Base-by-base conservation (phyloP, 1,140 invertebrate species). In the Cotesia glomerata region DNA sequence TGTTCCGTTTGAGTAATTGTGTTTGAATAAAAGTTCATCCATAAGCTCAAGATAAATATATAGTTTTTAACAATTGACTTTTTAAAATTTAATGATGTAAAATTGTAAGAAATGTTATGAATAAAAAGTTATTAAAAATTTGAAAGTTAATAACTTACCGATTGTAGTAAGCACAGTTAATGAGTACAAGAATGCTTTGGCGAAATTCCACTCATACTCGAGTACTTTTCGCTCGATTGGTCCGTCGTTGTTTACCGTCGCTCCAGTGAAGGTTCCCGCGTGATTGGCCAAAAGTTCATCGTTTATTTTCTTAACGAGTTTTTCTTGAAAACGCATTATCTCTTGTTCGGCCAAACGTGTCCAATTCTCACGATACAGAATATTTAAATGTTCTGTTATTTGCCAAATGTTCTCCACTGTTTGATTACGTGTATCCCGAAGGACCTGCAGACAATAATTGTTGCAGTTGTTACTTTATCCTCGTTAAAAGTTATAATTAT, bases 131-230 rank as follows among this genome's bases (percentile, higher is more conserved):
- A 5, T 7, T 26, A 56, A 18, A 56, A 52, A n/a, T 32, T 72
- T 59, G 13, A 45, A 54, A 54, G 26, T 58, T 54, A 66, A 59
- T 66, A 45, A 91, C 93, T 92, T 89, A 98, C 97, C 97, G 82
- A 98, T 98, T 72, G 97, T 98, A 3, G 97, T 98, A 49, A 98
- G 91, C 61, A 98, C 95, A 16, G 97, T 98, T 65, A 99, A 89
- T 13, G 96, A 98, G 88, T 98, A 99, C 18, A 98, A 91, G 86
- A 98, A 98, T 13, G 96, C 95, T 82, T 95, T 94, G 26, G 95
- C 94, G 81, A 98, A 96, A 79, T 94, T 96, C 95, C 95, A 99
- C 80, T 96, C 93, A 81, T 92, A 92, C 34, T 92, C 81, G 78
- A 77, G 73, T 65, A 80, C 73, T 69, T 75, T 80, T 76, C 52